Evolutionary conservation across 2,888 invertebrate species (phyloP), one percentile per base, ranked within the genome.

Genomic region (Liposcelis brunnea): DNA sequence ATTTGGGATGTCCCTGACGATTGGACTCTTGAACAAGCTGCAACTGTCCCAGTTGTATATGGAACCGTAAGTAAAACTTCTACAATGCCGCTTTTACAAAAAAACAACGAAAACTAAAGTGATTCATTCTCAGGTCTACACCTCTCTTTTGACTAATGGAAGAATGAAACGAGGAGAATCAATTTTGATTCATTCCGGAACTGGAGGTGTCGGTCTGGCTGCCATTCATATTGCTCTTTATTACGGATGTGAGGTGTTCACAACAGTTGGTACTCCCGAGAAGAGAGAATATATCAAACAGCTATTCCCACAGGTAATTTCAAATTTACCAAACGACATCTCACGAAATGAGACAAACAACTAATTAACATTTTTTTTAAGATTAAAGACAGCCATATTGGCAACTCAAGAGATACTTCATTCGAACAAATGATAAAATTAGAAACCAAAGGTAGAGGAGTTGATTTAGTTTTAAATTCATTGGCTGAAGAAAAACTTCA

Each of bases 391-490:
- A 56, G 62, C 42, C 73, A 86, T 57, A 87, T 95, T 56, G 84
- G 86, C 15, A 86, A 90, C 61, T 87, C 93, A 7, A 74, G 89
- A 54, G 81, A 90, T 58, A 71, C 77, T 0, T 76, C 80, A 1
- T 97, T 97, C 61, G 93, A 94, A 60, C 72, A 77, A 51, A 77
- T 91, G 73, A 72, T 97, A 45, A 70, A 80, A 53, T 69, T 68
- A 40, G 72, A 77, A 55, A 94, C 94, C 0, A 70, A 79, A 6
- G 93, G 94, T 10, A 70, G 70, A 53, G 93, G 94, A 32, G 94
- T 97, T 0, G 86, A 97, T 57, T 65, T 93, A 44, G 83, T 95
- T 11, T 65, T 90, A 6, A 97, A 97, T 61, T 93, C 91, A 0
- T 64, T 97, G 36, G 77, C 93, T 1, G 93, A 89, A 56, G 93